Conservation (phyloP, 2,797 vertebrate species). For the Pristis pectinata region DNA sequence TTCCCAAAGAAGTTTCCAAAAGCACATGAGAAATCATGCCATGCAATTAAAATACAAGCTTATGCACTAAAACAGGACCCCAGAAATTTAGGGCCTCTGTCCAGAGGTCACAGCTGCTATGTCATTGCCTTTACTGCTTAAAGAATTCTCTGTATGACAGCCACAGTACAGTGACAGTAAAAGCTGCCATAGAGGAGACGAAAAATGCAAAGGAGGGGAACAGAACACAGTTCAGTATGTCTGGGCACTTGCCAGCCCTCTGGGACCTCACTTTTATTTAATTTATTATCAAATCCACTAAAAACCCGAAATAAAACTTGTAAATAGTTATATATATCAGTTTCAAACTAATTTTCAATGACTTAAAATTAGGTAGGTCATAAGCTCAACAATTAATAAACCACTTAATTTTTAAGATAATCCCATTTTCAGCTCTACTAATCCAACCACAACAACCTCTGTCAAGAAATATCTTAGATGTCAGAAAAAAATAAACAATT, state of each 20-base stretch:
- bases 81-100: too few relatives aligned
- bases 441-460: neutral
- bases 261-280: neutral
- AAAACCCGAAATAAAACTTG: neutral
- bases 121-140: too few relatives aligned
- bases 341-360: neutral
- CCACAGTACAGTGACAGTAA: too few relatives aligned
- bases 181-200: too few relatives aligned
- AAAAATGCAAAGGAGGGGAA: neutral
- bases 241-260: too few relatives aligned
- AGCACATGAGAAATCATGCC: too few relatives aligned
- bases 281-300: neutral
- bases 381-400: neutral
- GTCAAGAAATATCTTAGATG: neutral
- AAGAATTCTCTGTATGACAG: too few relatives aligned
- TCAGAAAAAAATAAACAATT: neutral
- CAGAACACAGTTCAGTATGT: too few relatives aligned
- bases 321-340: neutral
- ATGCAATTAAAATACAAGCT: too few relatives aligned
- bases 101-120: too few relatives aligned
- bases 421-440: neutral
- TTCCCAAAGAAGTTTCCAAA: too few relatives aligned
- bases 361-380: neutral
- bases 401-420: neutral
- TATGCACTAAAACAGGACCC: too few relatives aligned